Conservation (phyloP, 2,888 invertebrate species). For the Mycogona germanica region DNA sequence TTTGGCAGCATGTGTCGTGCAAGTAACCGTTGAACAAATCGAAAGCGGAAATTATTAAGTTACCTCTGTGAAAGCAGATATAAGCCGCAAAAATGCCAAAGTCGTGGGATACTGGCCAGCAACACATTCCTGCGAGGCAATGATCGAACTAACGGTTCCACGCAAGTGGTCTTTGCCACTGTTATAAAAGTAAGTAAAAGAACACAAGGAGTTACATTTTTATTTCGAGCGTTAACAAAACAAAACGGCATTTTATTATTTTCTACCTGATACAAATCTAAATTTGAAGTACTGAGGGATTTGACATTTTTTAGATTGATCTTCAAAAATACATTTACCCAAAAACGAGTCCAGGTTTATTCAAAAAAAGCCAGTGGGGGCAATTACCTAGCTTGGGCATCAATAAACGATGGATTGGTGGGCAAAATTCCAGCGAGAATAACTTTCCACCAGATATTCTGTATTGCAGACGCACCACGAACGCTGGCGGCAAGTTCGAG, state of each 20-base stretch:
- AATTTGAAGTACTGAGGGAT: no score
- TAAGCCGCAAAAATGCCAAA: constrained; percentile 20
- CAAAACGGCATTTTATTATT: no score
- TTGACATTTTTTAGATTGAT: no score
- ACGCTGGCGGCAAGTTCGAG: not conserved
- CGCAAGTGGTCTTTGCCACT: not conserved
- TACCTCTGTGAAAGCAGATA: constrained; percentile 17
- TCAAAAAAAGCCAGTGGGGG: not conserved
- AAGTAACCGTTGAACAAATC: not conserved
- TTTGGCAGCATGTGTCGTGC: no score
- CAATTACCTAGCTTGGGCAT: constrained; percentile 17
- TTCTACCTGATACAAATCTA: no score
- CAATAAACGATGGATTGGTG: not conserved
- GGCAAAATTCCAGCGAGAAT: not conserved
- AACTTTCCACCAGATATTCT: not conserved
- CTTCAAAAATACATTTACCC: not conserved
- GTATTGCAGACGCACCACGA: not conserved
- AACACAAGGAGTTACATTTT: not conserved
- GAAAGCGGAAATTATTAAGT: not conserved
- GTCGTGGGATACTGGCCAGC: constrained; percentile 21
- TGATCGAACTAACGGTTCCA: constrained; percentile 10
- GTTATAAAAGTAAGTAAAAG: not conserved
- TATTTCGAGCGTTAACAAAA: no score
- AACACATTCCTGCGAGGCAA: constrained; percentile 22
- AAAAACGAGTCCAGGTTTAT: not conserved